Evolutionary conservation across 1,140 invertebrate species (phyloP).

Genomic region (Cardiocondyla obscurior): DNA sequence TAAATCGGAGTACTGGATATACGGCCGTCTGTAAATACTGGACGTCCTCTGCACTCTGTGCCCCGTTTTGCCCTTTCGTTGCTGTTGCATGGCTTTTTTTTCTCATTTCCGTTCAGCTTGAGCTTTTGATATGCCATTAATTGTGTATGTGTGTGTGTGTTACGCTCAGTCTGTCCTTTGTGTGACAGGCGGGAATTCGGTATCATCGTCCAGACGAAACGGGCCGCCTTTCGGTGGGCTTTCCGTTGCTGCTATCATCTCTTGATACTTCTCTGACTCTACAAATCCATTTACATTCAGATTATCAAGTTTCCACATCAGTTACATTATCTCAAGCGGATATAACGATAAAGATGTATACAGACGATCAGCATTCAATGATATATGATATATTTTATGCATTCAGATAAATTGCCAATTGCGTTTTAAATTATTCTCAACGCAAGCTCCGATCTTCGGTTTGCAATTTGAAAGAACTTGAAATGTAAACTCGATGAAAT

Average conservation of each 20-base stretch:
- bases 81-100: slow-evolving; percentile 17
- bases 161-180: slow-evolving; percentile 86
- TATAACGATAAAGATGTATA: slow-evolving; percentile 73
- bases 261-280: slow-evolving; percentile 92
- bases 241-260: slow-evolving; percentile 88
- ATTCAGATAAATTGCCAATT: neutral
- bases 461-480: neutral
- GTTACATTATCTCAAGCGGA: slow-evolving; percentile 56
- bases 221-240: slow-evolving; percentile 86
- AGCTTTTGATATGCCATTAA: slow-evolving; percentile 66
- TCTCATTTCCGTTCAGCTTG: slow-evolving; percentile 8
- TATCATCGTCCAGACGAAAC: slow-evolving; percentile 91
- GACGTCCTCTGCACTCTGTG: slow-evolving; percentile 29
- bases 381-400: slow-evolving; percentile 61
- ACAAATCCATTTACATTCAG: slow-evolving; percentile 76
- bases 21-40: slow-evolving; percentile 27
- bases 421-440: neutral
- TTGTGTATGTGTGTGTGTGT: neutral
- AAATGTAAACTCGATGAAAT: neutral
- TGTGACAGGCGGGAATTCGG: slow-evolving; percentile 92
- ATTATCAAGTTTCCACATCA: slow-evolving; percentile 37
- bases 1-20: slow-evolving; percentile 38
- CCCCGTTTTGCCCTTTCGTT: slow-evolving; percentile 1
- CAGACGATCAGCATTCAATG: slow-evolving; percentile 58
- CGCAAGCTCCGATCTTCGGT: neutral